phyloP scores from a whole-genome alignment of 2,888 invertebrate species.

The Poecilobothrus nobilitatus region DNA sequence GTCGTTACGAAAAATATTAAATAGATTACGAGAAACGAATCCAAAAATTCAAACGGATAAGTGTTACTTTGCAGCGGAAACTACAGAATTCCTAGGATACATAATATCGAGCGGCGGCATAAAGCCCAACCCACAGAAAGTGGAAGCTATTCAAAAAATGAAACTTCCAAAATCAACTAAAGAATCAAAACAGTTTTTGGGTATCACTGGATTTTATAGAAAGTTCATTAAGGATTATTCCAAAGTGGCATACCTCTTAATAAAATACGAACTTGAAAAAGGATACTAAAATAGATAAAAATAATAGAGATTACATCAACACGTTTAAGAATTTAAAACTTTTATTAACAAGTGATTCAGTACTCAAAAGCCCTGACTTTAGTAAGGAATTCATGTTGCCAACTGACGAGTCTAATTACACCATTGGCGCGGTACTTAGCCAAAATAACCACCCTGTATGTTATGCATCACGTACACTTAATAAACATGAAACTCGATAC shows the following conservation, averaged over 20 bases:
- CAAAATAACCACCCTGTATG: slow-evolving; percentile 18
- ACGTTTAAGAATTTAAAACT: slow-evolving; percentile 19
- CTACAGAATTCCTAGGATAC: slow-evolving; percentile 18
- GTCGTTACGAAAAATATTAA: slow-evolving; percentile 23
- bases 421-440: slow-evolving; percentile 17
- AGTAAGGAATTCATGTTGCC: slow-evolving; percentile 18
- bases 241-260: slow-evolving; percentile 19
- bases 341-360: slow-evolving; percentile 18
- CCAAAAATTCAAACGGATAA: slow-evolving; percentile 19
- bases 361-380: slow-evolving; percentile 30
- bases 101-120: slow-evolving; percentile 26
- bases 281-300: slow-evolving; percentile 15
- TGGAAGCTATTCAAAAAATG: slow-evolving; percentile 20
- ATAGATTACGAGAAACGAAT: slow-evolving; percentile 20
- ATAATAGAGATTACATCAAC: slow-evolving; percentile 16
- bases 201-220: slow-evolving; percentile 19
- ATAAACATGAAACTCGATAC: slow-evolving; percentile 11
- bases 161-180: slow-evolving; percentile 14
- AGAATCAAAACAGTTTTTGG: slow-evolving; percentile 22
- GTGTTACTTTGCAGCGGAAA: slow-evolving; percentile 15
- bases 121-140: slow-evolving; percentile 29
- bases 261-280: slow-evolving; percentile 22
- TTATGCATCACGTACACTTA: slow-evolving; percentile 13
- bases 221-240: slow-evolving; percentile 19
- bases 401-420: slow-evolving; percentile 17